phyloP scores from a whole-genome alignment of 2,888 invertebrate genomes.

The Trypoxylon attenuatum region DNA sequence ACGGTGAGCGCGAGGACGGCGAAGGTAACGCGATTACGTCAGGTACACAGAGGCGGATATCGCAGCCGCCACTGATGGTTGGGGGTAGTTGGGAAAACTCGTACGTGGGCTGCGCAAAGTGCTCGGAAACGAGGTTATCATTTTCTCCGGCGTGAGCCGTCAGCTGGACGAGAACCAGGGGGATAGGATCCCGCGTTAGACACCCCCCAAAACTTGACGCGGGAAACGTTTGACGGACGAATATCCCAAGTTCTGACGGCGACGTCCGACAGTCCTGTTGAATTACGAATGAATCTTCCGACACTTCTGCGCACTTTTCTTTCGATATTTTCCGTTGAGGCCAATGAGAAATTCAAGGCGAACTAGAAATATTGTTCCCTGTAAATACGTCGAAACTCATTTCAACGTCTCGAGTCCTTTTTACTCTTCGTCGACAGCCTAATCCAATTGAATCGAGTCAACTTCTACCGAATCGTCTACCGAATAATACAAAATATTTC shows the following conservation, averaged over 20 bases:
- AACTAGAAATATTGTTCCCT: background rate
- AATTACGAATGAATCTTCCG: conserved; percentile 65
- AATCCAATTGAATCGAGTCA: too few relatives aligned
- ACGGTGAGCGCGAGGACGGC: too few relatives aligned
- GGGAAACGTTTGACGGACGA: conserved; percentile 66
- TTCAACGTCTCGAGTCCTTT: conserved; percentile 5
- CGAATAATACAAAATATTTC: too few relatives aligned
- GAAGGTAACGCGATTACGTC: conserved; percentile 52
- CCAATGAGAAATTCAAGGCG: too few relatives aligned
- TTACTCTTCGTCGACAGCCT: conserved; percentile 39
- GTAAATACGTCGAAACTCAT: background rate
- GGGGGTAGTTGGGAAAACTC: conserved; percentile 46
- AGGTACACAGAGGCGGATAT: conserved; percentile 28
- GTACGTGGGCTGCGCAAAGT: conserved; percentile 53
- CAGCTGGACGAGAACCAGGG: conserved; percentile 50
- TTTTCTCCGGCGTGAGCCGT: conserved; percentile 56
- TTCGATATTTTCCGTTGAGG: conserved; percentile 2
- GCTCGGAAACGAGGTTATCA: conserved; percentile 61
- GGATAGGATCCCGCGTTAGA: conserved; percentile 52
- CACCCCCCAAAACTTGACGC: conserved; percentile 61
- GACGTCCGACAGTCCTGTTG: conserved; percentile 55
- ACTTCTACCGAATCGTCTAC: too few relatives aligned
- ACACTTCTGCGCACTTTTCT: conserved; percentile 4
- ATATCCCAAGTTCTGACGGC: conserved; percentile 66
- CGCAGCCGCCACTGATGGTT: too few relatives aligned